Percentiles rank a stretch among this genome's conserved stretches.
Evolutionary conservation across 2,113 vertebrate species (phyloP).

Genomic region (Melanerpes formicivorus): DNA sequence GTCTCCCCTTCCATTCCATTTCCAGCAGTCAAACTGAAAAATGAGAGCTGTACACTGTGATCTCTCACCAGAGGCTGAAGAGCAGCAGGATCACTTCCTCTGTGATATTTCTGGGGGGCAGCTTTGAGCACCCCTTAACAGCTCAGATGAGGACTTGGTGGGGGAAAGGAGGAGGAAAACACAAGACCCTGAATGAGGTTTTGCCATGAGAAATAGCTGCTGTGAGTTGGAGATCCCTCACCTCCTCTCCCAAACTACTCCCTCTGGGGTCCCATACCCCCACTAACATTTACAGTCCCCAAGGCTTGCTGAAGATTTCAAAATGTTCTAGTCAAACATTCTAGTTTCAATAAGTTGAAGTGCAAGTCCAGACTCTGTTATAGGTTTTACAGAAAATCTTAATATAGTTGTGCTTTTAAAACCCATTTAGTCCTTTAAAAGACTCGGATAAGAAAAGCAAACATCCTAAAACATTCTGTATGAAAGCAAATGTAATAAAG

Average conservation of each 20-base stretch:
- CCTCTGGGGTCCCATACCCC: background rate
- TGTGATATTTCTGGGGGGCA: background rate
- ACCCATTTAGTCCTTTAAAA: background rate
- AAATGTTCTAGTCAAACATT: background rate
- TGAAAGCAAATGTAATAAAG: background rate
- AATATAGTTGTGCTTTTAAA: background rate
- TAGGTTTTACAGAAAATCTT: background rate
- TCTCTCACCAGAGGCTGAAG: background rate
- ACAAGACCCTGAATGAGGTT: accelerated
- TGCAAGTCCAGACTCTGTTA: background rate
- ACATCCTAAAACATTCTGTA: background rate
- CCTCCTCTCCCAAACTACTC: background rate
- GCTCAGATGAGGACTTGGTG: accelerated
- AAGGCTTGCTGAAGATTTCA: background rate
- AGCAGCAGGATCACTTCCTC: background rate
- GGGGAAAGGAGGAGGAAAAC: background rate
- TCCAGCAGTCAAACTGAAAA: background rate
- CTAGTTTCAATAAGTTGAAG: background rate
- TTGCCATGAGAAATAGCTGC: background rate
- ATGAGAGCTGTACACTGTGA: background rate
- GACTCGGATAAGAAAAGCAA: background rate
- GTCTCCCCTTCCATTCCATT: background rate
- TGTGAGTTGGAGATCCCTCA: background rate
- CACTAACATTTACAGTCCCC: background rate
- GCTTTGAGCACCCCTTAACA: accelerated